Percentiles rank a stretch among this genome's conserved stretches.
Conservation (phyloP, 2,113 vertebrate genomes). For the Myiagra hebetior region DNA sequence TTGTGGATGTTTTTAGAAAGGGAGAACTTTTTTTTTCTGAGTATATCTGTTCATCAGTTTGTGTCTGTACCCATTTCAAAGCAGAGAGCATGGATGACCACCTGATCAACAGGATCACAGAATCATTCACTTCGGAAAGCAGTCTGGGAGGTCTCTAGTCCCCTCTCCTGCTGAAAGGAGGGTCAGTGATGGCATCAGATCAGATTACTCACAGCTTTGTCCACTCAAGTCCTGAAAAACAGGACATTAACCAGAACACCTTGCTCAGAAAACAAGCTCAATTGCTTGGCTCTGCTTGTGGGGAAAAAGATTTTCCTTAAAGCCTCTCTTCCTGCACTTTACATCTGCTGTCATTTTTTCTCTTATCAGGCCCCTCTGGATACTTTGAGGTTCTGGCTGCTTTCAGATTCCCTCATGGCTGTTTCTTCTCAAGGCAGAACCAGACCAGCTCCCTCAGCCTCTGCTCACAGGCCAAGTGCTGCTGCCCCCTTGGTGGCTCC, state of each 20-base stretch:
- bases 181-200: not conserved
- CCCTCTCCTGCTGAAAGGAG: not conserved
- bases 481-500: not conserved
- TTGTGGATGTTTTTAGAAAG: not conserved
- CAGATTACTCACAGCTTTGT: not conserved
- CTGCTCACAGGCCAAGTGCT: not conserved
- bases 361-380: not conserved
- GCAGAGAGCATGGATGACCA: not conserved
- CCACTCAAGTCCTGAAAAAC: not conserved
- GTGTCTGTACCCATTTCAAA: not conserved
- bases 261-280: not conserved
- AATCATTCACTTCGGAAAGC: not conserved
- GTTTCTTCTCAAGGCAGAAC: not conserved
- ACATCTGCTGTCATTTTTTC: not conserved
- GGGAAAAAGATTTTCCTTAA: not conserved
- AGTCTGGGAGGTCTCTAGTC: not conserved
- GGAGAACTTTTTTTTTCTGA: not conserved
- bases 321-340: not conserved
- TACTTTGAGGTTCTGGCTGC: not conserved
- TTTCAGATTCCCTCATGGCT: not conserved
- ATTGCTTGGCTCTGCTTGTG: not conserved
- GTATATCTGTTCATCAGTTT: not conserved
- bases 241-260: accelerated
- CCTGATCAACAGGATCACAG: not conserved
- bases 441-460: not conserved